Base-by-base conservation (phyloP, 2,797 vertebrate species). In the Miichthys miiuy region DNA sequence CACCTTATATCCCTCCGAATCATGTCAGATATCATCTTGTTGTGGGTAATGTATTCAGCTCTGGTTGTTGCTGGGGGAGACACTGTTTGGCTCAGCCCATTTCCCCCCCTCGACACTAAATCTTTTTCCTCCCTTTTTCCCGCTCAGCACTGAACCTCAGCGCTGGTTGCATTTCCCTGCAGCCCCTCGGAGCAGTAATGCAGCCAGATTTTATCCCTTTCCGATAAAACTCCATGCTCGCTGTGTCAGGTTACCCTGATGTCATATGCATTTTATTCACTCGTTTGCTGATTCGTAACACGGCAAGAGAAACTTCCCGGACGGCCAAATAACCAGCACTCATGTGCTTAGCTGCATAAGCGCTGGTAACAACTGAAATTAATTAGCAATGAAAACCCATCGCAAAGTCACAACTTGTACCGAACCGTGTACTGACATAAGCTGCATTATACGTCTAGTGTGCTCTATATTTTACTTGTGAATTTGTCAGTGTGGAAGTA, bases 51-150 rank as follows among this genome's bases (percentile, higher is more conserved):
- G 64, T 89, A 87, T 90, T 89, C 85, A 67, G 44, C 83, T 90
- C 62, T 68, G 79, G 90, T 89, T 88, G 87, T 91, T 88, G 82
- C 77, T 62, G 72, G 64, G 8, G 61, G 75, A 87, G 85, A 81
- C 77, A 14, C 51, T 87, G 81, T 91, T 85, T 79, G 84, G 74
- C 84, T 81, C 51, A 46, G 34, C 30, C 78, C 65, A 30, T 85
- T 78, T 82, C 4, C 27, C 2, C 34, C 34, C 34, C 8, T 38
- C 34, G 74, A 80, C 80, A 88, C 66, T 72, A 82, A 85, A 86
- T 80, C 65, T 66, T 79, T 83, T 18, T n/a, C 1, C 61, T 8
- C 55, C 23, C 46, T n/a, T 41, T 66, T 84, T 47, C 72, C 70
- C 11, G 10, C 42, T 81, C 70, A 18, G 41, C 46, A 5, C 41